phyloP scores from a whole-genome alignment of 2,888 invertebrate species.

The Tetragnatha montana region DNA sequence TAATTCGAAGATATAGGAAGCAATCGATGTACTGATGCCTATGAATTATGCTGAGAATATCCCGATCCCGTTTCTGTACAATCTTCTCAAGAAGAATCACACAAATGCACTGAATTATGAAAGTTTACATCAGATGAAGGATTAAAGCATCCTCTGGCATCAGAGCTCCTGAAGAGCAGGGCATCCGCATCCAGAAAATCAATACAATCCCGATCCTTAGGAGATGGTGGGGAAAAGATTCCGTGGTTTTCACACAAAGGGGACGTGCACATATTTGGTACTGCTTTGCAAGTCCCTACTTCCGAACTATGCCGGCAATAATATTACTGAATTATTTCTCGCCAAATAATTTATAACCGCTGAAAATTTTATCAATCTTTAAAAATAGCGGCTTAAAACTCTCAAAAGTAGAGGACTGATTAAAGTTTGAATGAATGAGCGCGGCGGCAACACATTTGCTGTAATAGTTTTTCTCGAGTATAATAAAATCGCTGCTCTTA shows the following conservation, averaged over 20 bases:
- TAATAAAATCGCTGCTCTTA: no score
- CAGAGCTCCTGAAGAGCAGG: slow-evolving; percentile 35
- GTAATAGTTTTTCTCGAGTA: no score
- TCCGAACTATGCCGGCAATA: no score
- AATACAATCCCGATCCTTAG: slow-evolving; percentile 37
- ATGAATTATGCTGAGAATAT: background rate
- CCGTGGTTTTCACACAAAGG: background rate
- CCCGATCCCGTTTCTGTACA: no score
- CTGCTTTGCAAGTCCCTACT: background rate
- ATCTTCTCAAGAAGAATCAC: no score
- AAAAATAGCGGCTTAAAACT: no score
- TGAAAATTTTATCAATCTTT: no score
- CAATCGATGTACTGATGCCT: background rate
- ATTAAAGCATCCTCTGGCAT: slow-evolving; percentile 35
- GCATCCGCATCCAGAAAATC: slow-evolving; percentile 63
- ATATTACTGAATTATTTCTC: no score
- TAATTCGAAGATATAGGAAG: background rate
- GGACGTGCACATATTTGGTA: slow-evolving; percentile 21
- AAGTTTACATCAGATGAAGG: background rate
- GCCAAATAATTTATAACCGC: no score
- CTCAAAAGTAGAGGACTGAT: no score
- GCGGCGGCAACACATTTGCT: no score
- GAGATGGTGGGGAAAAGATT: slow-evolving; percentile 34
- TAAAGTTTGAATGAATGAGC: no score
- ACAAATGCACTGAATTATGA: background rate